A percentile compares a stretch with the other conserved stretches of the same genome.
These are phyloP conservation scores for Clavelina lepadiformis DNA, from an alignment of 23 tunicate species.

Conservation along the genomic window DNA sequence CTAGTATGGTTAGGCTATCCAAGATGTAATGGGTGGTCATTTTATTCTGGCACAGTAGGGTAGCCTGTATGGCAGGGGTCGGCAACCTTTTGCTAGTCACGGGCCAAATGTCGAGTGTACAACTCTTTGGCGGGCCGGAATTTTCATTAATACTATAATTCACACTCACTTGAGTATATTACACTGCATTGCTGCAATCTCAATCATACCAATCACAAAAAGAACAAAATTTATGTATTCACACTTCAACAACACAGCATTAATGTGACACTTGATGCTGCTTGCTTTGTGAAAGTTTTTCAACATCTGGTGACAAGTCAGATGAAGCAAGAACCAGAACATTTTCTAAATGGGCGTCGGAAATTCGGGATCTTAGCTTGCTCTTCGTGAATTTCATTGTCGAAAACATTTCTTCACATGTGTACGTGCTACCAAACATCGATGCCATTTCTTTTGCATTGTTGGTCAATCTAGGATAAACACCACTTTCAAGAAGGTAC, in stretches of 20 bases:
- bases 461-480: conserved; percentile 14
- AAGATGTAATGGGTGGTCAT: no score
- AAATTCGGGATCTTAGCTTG: conserved; percentile 36
- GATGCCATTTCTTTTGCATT: conserved; percentile 46
- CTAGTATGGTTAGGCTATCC: no score
- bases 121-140: no score
- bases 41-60: no score
- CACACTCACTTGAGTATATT: no score
- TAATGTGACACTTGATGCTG: conserved; percentile 24
- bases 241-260: conserved; percentile 11
- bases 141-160: no score
- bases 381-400: conserved; percentile 50
- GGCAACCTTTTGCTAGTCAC: no score
- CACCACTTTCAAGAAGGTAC: conserved; percentile 1
- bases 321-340: conserved; percentile 27
- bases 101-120: no score
- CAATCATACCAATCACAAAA: no score
- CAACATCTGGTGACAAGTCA: conserved; percentile 11
- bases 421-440: conserved; percentile 55
- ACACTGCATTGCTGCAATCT: no score
- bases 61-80: no score
- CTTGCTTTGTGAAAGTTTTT: conserved; percentile 24
- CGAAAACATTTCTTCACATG: conserved; percentile 47
- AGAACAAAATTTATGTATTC: no score
- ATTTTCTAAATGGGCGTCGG: conserved; percentile 23